Conservation (phyloP, 2,888 invertebrate genomes). For the Keiferia lycopersicella region DNA sequence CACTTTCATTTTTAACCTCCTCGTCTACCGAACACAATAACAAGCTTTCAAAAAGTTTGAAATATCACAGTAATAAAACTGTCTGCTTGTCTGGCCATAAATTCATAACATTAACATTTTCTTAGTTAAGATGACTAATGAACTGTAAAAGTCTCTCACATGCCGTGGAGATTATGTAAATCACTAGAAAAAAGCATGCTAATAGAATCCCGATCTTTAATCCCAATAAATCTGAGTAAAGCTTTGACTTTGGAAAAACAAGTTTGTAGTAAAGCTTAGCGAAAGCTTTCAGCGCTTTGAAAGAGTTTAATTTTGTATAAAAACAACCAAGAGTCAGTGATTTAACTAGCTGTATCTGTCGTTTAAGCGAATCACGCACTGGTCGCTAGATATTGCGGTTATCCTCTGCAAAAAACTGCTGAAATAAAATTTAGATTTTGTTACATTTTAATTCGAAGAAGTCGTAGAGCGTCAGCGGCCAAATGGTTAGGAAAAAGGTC, state of each 20-base stretch:
- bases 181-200: neutral
- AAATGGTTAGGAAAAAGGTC: too few species aligned
- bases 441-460: too few species aligned
- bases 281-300: conserved; percentile 3
- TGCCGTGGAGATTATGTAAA: neutral
- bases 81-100: neutral
- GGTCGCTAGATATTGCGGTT: too few species aligned
- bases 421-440: too few species aligned
- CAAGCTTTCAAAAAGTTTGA: neutral
- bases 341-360: conserved; percentile 16
- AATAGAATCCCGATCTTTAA: neutral
- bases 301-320: conserved; percentile 6
- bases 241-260: neutral
- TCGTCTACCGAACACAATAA: neutral
- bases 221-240: neutral
- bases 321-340: conserved; percentile 7
- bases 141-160: neutral
- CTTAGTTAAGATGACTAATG: conserved; percentile 7
- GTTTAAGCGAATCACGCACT: too few species aligned
- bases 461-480: too few species aligned
- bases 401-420: too few species aligned
- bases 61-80: conserved; percentile 9
- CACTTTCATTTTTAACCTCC: too few species aligned
- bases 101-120: conserved; percentile 15
- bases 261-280: neutral